A percentile compares a stretch with the other conserved stretches of the same genome.
Evolutionary conservation across 2,797 vertebrate species (phyloP).

Genomic region (Pangasius krempfi): DNA sequence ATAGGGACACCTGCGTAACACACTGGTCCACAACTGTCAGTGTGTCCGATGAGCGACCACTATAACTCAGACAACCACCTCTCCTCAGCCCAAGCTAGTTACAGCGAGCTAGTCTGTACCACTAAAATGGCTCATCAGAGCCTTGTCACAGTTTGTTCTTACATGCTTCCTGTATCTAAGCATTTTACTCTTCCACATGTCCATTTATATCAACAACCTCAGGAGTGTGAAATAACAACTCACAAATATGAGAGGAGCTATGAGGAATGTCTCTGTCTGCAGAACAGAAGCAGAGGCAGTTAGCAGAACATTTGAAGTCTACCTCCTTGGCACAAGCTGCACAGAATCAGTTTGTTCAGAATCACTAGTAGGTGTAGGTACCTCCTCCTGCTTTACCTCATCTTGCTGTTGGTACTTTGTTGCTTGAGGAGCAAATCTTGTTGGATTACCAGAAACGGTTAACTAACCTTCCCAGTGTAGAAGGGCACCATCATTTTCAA

Average conservation of each 20-base stretch:
- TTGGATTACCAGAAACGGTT: background rate
- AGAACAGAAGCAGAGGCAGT: background rate
- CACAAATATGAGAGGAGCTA: background rate
- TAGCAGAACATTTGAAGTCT: background rate
- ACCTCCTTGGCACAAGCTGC: background rate
- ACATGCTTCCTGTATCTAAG: background rate
- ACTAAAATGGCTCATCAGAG: background rate
- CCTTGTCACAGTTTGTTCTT: background rate
- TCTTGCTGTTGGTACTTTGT: background rate
- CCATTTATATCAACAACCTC: background rate
- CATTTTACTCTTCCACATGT: background rate
- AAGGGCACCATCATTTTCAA: background rate
- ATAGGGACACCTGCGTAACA: background rate
- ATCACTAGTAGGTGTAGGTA: background rate
- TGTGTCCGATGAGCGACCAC: background rate
- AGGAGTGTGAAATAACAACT: background rate
- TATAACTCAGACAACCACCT: background rate
- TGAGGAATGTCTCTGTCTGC: background rate
- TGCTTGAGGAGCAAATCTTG: background rate
- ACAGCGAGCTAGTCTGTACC: background rate
- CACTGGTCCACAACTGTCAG: background rate
- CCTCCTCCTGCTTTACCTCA: background rate
- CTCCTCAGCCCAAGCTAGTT: background rate
- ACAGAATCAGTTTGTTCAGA: background rate
- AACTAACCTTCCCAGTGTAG: background rate